phyloP scores from a whole-genome alignment of 1,140 invertebrate species.

The Coptotermes formosanus region DNA sequence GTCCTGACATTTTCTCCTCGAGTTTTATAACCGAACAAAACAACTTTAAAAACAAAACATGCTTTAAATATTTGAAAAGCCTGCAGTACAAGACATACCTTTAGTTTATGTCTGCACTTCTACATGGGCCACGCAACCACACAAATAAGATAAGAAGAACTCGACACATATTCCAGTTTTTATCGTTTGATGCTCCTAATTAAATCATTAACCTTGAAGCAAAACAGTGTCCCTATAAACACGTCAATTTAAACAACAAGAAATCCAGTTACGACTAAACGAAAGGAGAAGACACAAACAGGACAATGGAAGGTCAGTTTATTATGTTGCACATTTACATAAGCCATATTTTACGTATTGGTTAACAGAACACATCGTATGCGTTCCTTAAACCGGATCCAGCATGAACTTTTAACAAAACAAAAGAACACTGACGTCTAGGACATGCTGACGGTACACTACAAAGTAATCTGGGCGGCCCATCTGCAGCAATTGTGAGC shows the following conservation, averaged over 20 bases:
- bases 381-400: not conserved
- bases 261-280: not conserved
- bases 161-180: too few species aligned
- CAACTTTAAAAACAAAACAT: too few species aligned
- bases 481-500: not conserved
- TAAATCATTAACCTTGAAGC: not conserved
- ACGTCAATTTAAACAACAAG: too few species aligned
- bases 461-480: not conserved
- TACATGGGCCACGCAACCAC: too few species aligned
- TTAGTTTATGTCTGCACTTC: too few species aligned
- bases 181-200: not conserved
- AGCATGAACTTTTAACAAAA: not conserved
- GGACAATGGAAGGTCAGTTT: not conserved
- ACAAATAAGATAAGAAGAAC: too few species aligned
- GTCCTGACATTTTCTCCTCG: too few species aligned
- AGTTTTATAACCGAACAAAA: too few species aligned
- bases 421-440: not conserved
- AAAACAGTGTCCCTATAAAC: too few species aligned
- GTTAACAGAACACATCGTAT: not conserved
- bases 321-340: not conserved
- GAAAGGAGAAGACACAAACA: not conserved
- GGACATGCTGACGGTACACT: not conserved
- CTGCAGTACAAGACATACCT: too few species aligned
- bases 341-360: not conserved
- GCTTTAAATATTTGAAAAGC: too few species aligned